A percentile compares a stretch with the other conserved stretches of the same genome.
phyloP scores from a whole-genome alignment of 2,797 vertebrate species.

The Dallia pectoralis region DNA sequence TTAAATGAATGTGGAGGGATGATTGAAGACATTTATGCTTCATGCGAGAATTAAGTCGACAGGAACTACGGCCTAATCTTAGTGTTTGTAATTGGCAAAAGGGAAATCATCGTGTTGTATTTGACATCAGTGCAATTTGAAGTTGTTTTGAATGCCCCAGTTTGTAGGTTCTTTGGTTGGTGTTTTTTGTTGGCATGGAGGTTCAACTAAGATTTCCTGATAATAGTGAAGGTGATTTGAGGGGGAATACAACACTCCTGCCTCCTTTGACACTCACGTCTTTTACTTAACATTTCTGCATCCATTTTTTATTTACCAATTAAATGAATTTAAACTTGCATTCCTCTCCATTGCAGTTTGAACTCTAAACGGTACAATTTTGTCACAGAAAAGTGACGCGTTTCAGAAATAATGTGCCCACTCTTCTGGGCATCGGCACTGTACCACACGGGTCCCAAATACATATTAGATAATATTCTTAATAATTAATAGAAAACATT shows the following conservation, averaged over 20 bases:
- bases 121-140: conserved; percentile 66
- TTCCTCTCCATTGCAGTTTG: too few species aligned
- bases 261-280: too few species aligned
- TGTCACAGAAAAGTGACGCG: too few species aligned
- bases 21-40: conserved; percentile 71
- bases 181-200: conserved; percentile 21
- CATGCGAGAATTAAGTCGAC: conserved; percentile 65
- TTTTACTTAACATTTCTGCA: too few species aligned
- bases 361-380: too few species aligned
- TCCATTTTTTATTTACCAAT: too few species aligned
- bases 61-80: conserved; percentile 52
- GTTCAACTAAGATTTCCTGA: conserved; percentile 24
- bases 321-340: too few species aligned
- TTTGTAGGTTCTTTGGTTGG: conserved; percentile 33
- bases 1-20: conserved; percentile 70
- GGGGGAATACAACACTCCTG: neutral
- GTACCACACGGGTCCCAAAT: too few species aligned
- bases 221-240: conserved; percentile 14
- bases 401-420: too few species aligned
- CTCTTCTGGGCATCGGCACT: too few species aligned
- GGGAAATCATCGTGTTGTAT: conserved; percentile 60
- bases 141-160: conserved; percentile 57
- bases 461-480: too few species aligned
- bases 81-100: conserved; percentile 70
- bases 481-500: too few species aligned